Evolutionary conservation across 1,140 invertebrate genomes (phyloP).

Genomic region (Rhyacophila brunnea): DNA sequence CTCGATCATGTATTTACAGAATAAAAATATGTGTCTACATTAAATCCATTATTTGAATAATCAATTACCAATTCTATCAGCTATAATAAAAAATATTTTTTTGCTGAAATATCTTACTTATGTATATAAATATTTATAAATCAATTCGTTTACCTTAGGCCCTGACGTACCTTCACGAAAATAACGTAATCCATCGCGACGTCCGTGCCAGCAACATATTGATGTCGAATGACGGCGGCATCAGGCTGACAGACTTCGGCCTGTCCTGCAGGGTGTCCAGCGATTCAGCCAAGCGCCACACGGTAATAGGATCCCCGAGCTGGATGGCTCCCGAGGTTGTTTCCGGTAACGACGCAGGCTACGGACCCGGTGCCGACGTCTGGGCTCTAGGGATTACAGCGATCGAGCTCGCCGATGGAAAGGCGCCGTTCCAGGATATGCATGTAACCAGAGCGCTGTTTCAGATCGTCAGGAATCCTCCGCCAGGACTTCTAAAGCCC

Average conservation of each 20-base stretch:
- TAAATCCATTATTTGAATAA: not conserved
- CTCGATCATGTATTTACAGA: too few relatives aligned
- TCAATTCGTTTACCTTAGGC: slow-evolving; percentile 55
- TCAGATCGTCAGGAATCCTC: slow-evolving; percentile 84
- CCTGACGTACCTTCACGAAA: slow-evolving; percentile 76
- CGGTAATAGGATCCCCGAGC: slow-evolving; percentile 82
- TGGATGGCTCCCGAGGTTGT: slow-evolving; percentile 92
- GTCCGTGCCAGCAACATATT: slow-evolving; percentile 84
- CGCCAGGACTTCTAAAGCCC: slow-evolving; percentile 70
- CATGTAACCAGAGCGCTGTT: slow-evolving; percentile 84
- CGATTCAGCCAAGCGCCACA: slow-evolving; percentile 66
- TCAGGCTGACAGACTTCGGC: slow-evolving; percentile 84
- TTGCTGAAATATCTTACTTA: too few relatives aligned
- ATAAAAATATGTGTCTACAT: too few relatives aligned
- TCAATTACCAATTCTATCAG: too few relatives aligned
- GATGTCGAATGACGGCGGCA: slow-evolving; percentile 76
- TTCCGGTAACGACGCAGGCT: slow-evolving; percentile 49
- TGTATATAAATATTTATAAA: too few relatives aligned
- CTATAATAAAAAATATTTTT: too few relatives aligned
- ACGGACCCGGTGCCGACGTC: slow-evolving; percentile 79
- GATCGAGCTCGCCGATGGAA: slow-evolving; percentile 87
- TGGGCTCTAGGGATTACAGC: slow-evolving; percentile 91
- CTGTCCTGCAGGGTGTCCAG: slow-evolving; percentile 76
- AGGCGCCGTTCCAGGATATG: slow-evolving; percentile 81
- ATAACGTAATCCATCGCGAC: slow-evolving; percentile 85